These are phyloP conservation scores for Rhinolophus sinicus DNA, from an alignment of 2,113 vertebrate genomes.

Conservation along the genomic window DNA sequence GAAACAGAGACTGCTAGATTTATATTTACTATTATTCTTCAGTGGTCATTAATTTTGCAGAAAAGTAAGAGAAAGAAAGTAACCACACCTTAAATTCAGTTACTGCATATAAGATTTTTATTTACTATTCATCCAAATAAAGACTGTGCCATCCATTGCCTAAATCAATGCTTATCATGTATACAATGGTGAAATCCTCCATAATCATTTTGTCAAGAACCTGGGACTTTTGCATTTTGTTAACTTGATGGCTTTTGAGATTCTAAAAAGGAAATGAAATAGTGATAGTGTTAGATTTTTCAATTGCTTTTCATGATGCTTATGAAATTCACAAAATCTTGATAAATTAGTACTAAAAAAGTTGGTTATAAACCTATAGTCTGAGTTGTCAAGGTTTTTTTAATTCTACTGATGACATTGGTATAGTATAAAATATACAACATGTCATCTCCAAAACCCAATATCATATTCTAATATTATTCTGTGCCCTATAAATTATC, in stretches of 20 bases:
- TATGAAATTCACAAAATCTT: constrained; percentile 50
- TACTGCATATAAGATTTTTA: not conserved
- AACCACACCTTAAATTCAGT: constrained; percentile 4
- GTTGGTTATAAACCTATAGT: constrained; percentile 46
- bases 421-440: constrained; percentile 13
- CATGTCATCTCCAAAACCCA: not conserved
- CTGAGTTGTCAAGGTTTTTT: constrained; percentile 4
- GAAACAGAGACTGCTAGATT: not conserved
- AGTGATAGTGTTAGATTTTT: constrained; percentile 51
- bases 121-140: constrained; percentile 62
- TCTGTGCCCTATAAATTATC: constrained; percentile 30
- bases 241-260: constrained; percentile 23
- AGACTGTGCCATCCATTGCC: not conserved
- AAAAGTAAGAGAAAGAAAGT: not conserved
- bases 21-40: constrained; percentile 58
- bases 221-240: constrained; percentile 24
- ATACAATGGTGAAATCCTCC: constrained; percentile 63
- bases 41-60: not conserved
- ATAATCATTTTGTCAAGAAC: constrained; percentile 41
- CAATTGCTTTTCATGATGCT: constrained; percentile 17
- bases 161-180: constrained; percentile 60
- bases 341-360: constrained; percentile 65
- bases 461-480: constrained; percentile 13
- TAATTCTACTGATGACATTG: constrained; percentile 29
- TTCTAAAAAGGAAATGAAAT: not conserved